Percentiles rank a stretch among this genome's conserved stretches.
phyloP scores from a whole-genome alignment of 2,113 vertebrate species.

The Cheilinus undulatus region DNA sequence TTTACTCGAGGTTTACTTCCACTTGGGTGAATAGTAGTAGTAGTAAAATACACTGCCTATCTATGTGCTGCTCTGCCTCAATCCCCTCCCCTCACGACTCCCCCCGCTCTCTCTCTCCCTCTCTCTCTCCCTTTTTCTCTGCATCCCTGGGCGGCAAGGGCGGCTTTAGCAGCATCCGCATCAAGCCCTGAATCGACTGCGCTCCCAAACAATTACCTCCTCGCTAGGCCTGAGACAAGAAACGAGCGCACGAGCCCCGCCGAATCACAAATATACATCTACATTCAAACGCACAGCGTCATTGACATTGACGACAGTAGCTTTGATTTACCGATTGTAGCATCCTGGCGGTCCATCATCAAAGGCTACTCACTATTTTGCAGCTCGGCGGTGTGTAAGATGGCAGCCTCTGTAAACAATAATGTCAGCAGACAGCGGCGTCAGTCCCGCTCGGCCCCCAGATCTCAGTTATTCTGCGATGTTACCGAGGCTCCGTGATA shows the following conservation, averaged over 20 bases:
- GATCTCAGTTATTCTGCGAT: conserved; percentile 44
- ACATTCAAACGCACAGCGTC: conserved; percentile 55
- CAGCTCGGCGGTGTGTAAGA: conserved; percentile 67
- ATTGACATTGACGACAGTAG: conserved; percentile 73
- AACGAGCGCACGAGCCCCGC: conserved; percentile 27
- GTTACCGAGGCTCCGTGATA: conserved; percentile 53
- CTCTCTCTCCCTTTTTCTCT: conserved; percentile 59
- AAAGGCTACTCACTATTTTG: conserved; percentile 76
- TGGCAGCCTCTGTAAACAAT: conserved; percentile 67
- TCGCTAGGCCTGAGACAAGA: conserved; percentile 61
- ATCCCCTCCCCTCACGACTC: conserved; percentile 77
- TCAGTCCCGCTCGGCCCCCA: conserved; percentile 48
- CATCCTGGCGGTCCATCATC: conserved; percentile 77
- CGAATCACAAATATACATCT: background rate
- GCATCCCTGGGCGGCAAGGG: conserved; percentile 81
- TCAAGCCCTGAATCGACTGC: conserved; percentile 71
- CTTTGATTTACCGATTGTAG: conserved; percentile 79
- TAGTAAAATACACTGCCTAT: conserved; percentile 73
- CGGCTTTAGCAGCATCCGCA: conserved; percentile 82
- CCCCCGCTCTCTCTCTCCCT: conserved; percentile 49
- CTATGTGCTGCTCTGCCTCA: conserved; percentile 69
- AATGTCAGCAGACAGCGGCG: conserved; percentile 49
- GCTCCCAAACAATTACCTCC: conserved; percentile 71
- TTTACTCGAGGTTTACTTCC: conserved; percentile 78
- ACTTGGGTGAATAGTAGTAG: conserved; percentile 78